Percentiles rank a stretch among this genome's conserved stretches.
These are phyloP conservation scores for Nasonia vitripennis DNA, from an alignment of 1,140 invertebrate genomes.

Conservation along the genomic window DNA sequence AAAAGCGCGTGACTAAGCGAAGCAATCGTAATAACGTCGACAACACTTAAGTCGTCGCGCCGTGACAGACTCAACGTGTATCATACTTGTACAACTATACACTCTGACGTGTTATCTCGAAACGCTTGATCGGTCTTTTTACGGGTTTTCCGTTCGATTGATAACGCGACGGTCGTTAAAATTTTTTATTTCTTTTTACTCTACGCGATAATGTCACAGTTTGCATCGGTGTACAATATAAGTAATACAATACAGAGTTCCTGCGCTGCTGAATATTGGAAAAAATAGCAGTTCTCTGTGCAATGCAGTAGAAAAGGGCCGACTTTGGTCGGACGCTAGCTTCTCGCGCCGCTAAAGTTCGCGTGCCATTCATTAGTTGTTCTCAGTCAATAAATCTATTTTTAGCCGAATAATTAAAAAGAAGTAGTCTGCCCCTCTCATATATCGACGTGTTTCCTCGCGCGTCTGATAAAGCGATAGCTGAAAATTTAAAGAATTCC, in stretches of 20 bases:
- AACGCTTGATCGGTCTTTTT: not conserved
- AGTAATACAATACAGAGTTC: no score
- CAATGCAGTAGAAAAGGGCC: not conserved
- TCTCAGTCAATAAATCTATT: not conserved
- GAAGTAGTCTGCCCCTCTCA: not conserved
- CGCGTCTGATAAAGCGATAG: no score
- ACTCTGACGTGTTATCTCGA: not conserved
- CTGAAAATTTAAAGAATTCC: no score
- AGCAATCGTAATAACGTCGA: not conserved
- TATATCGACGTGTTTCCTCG: no score
- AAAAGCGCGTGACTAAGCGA: not conserved
- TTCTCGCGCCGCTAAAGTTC: not conserved
- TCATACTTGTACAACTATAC: not conserved
- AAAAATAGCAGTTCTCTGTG: no score
- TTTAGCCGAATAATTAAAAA: not conserved
- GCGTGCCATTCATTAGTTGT: not conserved
- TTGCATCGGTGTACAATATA: no score
- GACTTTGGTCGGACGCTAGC: not conserved
- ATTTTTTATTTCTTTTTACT: not conserved
- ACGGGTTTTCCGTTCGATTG: not conserved
- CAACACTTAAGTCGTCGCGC: no score
- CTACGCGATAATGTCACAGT: no score
- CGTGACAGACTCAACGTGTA: not conserved
- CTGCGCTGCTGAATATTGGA: no score
- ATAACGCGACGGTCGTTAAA: not conserved